Evolutionary conservation across 1,140 invertebrate species (phyloP).

Genomic region (Anadara kagoshimensis): DNA sequence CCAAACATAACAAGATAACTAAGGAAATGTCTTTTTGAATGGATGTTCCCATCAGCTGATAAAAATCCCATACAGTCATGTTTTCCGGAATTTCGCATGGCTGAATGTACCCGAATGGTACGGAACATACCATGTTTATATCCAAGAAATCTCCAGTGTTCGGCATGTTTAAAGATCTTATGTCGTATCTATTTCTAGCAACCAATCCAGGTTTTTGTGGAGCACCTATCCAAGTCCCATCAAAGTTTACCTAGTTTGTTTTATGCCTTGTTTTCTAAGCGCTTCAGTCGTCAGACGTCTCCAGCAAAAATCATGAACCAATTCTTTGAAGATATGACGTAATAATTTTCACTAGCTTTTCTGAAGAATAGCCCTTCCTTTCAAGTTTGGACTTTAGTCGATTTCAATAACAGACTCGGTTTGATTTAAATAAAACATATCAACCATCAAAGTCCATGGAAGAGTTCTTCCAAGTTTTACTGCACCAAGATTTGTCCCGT

Average conservation of each 20-base stretch:
- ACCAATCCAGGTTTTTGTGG: conserved; percentile 64
- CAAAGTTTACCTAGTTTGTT: conserved; percentile 56
- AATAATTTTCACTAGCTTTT: conserved; percentile 37
- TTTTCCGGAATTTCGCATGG: conserved; percentile 45
- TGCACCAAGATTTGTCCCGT: conserved; percentile 58
- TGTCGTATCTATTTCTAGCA: conserved; percentile 62
- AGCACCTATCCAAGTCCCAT: conserved; percentile 56
- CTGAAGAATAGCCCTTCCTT: not conserved
- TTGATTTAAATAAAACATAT: conserved; percentile 48
- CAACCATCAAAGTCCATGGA: conserved; percentile 64
- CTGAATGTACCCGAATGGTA: conserved; percentile 50
- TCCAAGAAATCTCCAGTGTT: conserved; percentile 43
- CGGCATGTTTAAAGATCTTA: conserved; percentile 57
- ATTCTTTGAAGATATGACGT: conserved; percentile 9
- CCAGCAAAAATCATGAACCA: conserved; percentile 47
- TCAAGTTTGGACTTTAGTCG: not conserved
- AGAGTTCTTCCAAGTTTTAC: conserved; percentile 61
- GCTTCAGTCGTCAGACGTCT: conserved; percentile 42
- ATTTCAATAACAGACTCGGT: conserved; percentile 40
- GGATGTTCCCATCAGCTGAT: conserved; percentile 60
- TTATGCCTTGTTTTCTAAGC: conserved; percentile 16
- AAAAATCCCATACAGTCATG: conserved; percentile 64
- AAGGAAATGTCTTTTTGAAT: conserved; percentile 10
- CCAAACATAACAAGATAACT: too few relatives aligned
- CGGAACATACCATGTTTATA: conserved; percentile 32